phyloP scores from a whole-genome alignment of 2,113 vertebrate genomes.

The Protomyctophum bolini region DNA sequence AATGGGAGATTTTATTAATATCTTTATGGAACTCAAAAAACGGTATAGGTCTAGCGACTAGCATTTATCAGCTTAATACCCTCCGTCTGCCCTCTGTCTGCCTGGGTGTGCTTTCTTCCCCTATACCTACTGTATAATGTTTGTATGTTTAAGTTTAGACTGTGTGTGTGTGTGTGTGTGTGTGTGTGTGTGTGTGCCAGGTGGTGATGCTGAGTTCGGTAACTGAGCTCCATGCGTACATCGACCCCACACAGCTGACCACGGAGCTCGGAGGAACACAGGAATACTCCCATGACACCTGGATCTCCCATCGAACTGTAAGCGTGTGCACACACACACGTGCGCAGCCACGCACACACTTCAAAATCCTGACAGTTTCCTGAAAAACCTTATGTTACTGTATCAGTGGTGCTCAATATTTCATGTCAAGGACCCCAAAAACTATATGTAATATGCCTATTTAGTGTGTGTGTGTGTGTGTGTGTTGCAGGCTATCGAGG shows the following conservation, averaged over 20 bases:
- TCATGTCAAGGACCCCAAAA: too few relatives aligned
- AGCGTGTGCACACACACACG: constrained; percentile 37
- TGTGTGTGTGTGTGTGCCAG: constrained; percentile 64
- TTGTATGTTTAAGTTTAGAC: too few relatives aligned
- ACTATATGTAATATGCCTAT: too few relatives aligned
- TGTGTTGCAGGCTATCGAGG: constrained; percentile 88
- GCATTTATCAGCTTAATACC: too few relatives aligned
- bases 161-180: neutral
- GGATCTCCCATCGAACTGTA: constrained; percentile 93
- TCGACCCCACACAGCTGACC: constrained; percentile 93
- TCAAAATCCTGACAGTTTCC: too few relatives aligned
- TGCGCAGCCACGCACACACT: neutral
- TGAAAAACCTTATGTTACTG: too few relatives aligned
- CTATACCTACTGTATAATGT: neutral
- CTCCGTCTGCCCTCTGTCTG: neutral
- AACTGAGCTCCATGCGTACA: constrained; percentile 92
- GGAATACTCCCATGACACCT: constrained; percentile 92
- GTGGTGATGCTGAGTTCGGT: constrained; percentile 99
- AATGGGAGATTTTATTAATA: too few relatives aligned
- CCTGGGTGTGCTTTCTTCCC: neutral
- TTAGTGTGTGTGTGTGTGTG: neutral
- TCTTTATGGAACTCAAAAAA: too few relatives aligned
- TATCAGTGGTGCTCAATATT: too few relatives aligned
- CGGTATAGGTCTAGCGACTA: too few relatives aligned
- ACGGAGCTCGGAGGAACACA: constrained; percentile 94